These are phyloP conservation scores for Nemopilema nomurai DNA, from an alignment of 30 jellyfish, hydroid and myxozoan species.

Conservation along the genomic window DNA sequence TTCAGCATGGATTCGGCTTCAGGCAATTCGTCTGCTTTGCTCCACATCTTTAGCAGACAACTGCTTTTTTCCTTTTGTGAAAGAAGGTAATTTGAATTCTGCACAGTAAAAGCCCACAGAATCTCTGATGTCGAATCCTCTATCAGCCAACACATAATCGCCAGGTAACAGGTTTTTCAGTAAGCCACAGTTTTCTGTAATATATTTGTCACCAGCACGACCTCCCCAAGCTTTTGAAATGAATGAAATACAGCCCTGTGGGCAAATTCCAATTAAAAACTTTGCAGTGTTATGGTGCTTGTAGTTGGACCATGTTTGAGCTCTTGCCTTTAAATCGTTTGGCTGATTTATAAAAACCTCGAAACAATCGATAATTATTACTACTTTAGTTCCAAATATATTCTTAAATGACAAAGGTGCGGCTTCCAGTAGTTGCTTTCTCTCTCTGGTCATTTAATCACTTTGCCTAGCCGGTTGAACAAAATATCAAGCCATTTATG, in stretches of 20 bases:
- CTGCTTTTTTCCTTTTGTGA: too few relatives aligned
- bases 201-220: slow-evolving; percentile 22
- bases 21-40: too few relatives aligned
- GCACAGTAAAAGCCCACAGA: too few relatives aligned
- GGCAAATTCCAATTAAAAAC: slow-evolving; percentile 29
- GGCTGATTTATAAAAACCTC: slow-evolving; percentile 23
- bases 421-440: slow-evolving; percentile 6
- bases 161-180: slow-evolving; percentile 26
- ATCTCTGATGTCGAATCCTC: too few relatives aligned
- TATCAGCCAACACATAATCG: slow-evolving; percentile 4
- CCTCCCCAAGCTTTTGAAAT: slow-evolving; percentile 55
- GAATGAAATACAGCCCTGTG: slow-evolving; percentile 31
- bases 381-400: slow-evolving; percentile 8
- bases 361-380: slow-evolving; percentile 16
- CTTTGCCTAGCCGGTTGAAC: slow-evolving; percentile 8
- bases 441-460: slow-evolving; percentile 22
- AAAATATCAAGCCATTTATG: slow-evolving; percentile 23
- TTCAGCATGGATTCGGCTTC: too few relatives aligned
- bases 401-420: not conserved
- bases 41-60: too few relatives aligned
- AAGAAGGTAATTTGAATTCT: too few relatives aligned
- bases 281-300: slow-evolving; percentile 11
- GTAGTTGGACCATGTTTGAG: slow-evolving; percentile 21
- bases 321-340: slow-evolving; percentile 4
- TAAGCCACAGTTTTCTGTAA: slow-evolving; percentile 20